Evolutionary conservation across 2,113 vertebrate species (phyloP), one percentile per base, ranked within the genome.

Genomic region (Pseudolaguvia tuberculata): DNA sequence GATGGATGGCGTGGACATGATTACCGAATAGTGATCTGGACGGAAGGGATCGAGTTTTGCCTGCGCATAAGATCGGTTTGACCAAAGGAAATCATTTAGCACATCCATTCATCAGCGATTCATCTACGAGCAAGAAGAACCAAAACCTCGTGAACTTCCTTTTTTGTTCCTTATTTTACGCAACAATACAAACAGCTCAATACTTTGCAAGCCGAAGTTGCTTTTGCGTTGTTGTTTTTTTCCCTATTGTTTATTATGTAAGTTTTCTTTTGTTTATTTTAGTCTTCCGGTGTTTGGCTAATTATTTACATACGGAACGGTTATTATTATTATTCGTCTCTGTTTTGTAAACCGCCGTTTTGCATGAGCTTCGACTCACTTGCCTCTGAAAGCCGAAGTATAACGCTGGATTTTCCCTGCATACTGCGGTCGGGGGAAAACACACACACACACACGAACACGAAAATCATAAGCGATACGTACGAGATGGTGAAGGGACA

Each of bases 351-450:
- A 3, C 27, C 27, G 21, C 45, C 20, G 25, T 9, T 72, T 61
- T 73, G 70, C 70, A 58, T 59, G 42, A 42, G n/a, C 35, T 71
- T 35, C 69, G 21, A 39, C 52, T 45, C 52, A 27, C 14, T 45
- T 25, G 52, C 51, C 11, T n/a, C n/a, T 6, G 45, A 55, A 39
- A 39, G 56, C 56, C 29, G 57, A 50, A 72, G 71, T 35, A 45
- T 31, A 62, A 62, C 27, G 57, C 47, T 62, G 71, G 71, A 73
- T 61, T 61, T 51, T 61, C 56, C 57, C 71, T 73, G 31, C 35
- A 23, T 50, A 25, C 51, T 56, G 72, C 72, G 39, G 72, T 18
- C 31, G 23, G 10, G 39, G 21, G 21, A 27, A 39, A 15, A 39
- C 57, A 35, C 57, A 42, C 31, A 42, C 59, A 21, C 35, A 45